Evolutionary conservation across 2,888 invertebrate species (phyloP), one percentile per base, ranked within the genome.

Genomic region (Masnerella sp.): DNA sequence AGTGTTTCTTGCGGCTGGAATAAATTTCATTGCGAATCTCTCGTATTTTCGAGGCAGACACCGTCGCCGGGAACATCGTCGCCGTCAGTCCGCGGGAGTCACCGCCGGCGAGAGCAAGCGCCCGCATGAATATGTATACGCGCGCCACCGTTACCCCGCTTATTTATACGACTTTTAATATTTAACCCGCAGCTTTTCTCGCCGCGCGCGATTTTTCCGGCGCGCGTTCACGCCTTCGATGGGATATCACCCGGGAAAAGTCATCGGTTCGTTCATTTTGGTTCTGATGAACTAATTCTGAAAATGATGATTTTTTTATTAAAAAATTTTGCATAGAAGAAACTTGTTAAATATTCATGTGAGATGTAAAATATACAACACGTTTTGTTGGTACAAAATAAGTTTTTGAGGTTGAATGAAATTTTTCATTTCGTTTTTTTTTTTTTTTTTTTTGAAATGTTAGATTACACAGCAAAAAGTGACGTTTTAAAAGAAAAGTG

Each of bases 161-260:
- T 83, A 84, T 84, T 84, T 84, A 81, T 82, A 80, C 80, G 76
- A 77, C 82, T 83, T 83, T 84, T 83, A 83, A 84, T 84, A 84
- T 84, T 84, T 83, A 82, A 83, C 82, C 80, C 79, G 76, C 54
- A 78, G 82, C 77, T 83, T 80, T 83, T 81, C 80, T 80, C 77
- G 75, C 72, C 77, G 62, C 76, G 65, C 75, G 43, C 64, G 74
- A 20, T 47, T 47, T 61, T 49, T 61, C 25, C 12, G 5, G 17
- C 38, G 40, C 18, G 17, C n/a, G n/a, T 40, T 36, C 9, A 36
- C 36, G 36, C 36, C 22, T 20, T 20, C 42, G n/a, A n/a, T n/a
- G n/a, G n/a, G n/a, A n/a, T n/a, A n/a, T n/a, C n/a, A n/a, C n/a
- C n/a, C n/a, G n/a, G n/a, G n/a, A n/a, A n/a, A n/a, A n/a, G n/a